Percentiles rank a stretch among this genome's conserved stretches.
These are phyloP conservation scores for Xanthorhoe designata DNA, from an alignment of 2,888 invertebrate species.

Conservation along the genomic window DNA sequence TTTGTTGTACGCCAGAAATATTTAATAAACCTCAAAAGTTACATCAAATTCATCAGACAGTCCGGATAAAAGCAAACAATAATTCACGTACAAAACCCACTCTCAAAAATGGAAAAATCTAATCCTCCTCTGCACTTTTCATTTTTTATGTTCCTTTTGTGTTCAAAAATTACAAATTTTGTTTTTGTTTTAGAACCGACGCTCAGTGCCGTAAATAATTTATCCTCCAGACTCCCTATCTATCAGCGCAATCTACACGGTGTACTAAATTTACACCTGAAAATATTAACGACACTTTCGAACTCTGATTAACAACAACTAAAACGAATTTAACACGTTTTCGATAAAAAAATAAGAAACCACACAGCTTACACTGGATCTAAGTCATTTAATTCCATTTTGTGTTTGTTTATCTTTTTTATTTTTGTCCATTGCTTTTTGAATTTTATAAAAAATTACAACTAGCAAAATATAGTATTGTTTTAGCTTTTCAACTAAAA, in stretches of 20 bases:
- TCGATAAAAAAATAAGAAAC: too few species aligned
- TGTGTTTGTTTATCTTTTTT: too few species aligned
- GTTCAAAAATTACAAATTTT: not conserved
- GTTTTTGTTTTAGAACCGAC: not conserved
- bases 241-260: slow-evolving; percentile 17
- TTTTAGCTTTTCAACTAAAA: too few species aligned
- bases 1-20: not conserved
- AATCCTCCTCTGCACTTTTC: not conserved
- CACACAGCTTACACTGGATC: too few species aligned
- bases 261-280: not conserved
- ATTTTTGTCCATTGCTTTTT: too few species aligned
- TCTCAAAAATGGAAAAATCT: not conserved
- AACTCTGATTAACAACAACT: not conserved
- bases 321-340: too few species aligned
- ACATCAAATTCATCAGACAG: not conserved
- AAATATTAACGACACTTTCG: not conserved
- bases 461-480: too few species aligned
- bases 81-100: not conserved
- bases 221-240: not conserved
- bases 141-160: not conserved
- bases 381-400: too few species aligned
- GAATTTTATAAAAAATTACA: too few species aligned
- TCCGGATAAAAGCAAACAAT: not conserved
- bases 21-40: not conserved
- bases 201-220: not conserved